Conservation (phyloP, 2,113 vertebrate species). For the human region GRCh38 chr1:5386001-5386500, state of each 20-base stretch:
- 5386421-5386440: no score
- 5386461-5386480: fast-evolving
- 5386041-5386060: neutral
- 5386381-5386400: fast-evolving
- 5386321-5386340: neutral
- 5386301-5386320: neutral
- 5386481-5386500: fast-evolving
- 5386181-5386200: neutral
- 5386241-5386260: fast-evolving
- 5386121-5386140: slow-evolving; percentile 54
- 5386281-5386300: fast-evolving
- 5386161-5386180: neutral
- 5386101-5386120: slow-evolving; percentile 50
- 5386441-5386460: neutral
- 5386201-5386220: neutral
- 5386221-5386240: fast-evolving
- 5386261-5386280: fast-evolving
- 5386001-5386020: fast-evolving
- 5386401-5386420: neutral
- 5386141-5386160: neutral
- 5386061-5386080: neutral
- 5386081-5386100: neutral
- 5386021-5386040: fast-evolving
- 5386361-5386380: no score
- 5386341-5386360: neutral